Base-by-base conservation (phyloP, 1,140 invertebrate species). In the Microvelia longipes region DNA sequence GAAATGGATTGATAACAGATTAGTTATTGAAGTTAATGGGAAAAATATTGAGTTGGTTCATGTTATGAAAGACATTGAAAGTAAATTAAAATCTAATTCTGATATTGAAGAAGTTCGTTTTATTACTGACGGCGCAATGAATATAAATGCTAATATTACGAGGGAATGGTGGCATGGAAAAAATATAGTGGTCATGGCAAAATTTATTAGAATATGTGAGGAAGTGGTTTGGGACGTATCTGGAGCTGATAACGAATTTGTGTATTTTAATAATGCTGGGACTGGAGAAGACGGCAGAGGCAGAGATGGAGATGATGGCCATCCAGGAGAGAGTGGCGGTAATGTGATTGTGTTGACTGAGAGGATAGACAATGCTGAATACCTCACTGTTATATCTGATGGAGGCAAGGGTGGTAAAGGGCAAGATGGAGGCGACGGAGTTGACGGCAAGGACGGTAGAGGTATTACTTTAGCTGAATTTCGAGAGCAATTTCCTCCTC, bases 291-390 rank as follows among this genome's bases (percentile, higher is more conserved):
- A 71, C 27, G 68, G 68, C 24, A 28, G 65, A n/a, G 69, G 68
- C 68, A 70, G 68, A n/a, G 29, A 64, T 67, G 73, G 72, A 61
- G 35, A n/a, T 66, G 66, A 68, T 30, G 71, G 72, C 25, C 65
- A 72, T 35, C 26, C 72, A 66, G 73, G 73, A 25, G 72, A 74
- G 50, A 74, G 72, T 71, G 73, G 73, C 28, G 73, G 73, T 14
- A 74, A 74, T 67, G 72, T 74, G 1, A 62, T 70, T 13, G 50
- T 74, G 26, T 14, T 71, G 30, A 29, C 28, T 24, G 60, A 69
- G n/a, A 50, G 69, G 2, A 71, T 73, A 68, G 64, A 73, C 35
- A 72, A 72, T 64, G 50, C 61, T n/a, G 15, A 73, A 24, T 24
- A 71, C 35, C 69, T 71, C 0, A 70, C 67, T 15, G 72, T 74